Conservation (phyloP, 2,888 invertebrate species). For the Tuberolachnus salignus region DNA sequence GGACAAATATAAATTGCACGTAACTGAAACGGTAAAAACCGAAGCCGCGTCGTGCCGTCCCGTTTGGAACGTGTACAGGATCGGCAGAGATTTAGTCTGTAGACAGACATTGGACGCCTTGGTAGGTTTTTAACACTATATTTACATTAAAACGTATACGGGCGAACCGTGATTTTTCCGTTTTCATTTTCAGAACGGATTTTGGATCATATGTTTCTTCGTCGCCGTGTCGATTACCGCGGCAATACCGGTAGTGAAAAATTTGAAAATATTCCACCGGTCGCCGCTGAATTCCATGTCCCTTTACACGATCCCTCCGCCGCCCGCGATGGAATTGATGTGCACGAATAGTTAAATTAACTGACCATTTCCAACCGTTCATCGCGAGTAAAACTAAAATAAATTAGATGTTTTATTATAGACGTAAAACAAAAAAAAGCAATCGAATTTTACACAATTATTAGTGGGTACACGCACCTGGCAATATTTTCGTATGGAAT, state of each 20-base stretch:
- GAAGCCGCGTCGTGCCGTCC: slow-evolving; percentile 44
- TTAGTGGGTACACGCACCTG: no score
- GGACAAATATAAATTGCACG: slow-evolving; percentile 45
- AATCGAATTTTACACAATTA: no score
- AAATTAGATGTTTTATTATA: background rate
- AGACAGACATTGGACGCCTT: slow-evolving; percentile 39
- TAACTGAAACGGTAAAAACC: slow-evolving; percentile 21
- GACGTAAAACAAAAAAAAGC: no score
- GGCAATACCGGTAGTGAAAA: slow-evolving; percentile 46
- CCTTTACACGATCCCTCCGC: slow-evolving; percentile 45
- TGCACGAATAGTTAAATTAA: slow-evolving; percentile 28
- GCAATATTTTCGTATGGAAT: no score
- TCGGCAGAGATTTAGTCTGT: slow-evolving; percentile 51
- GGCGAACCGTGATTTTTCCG: background rate
- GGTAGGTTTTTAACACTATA: slow-evolving; percentile 5
- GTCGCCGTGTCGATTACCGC: slow-evolving; percentile 47
- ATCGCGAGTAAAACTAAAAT: slow-evolving; percentile 2
- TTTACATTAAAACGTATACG: background rate
- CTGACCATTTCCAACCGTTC: no score
- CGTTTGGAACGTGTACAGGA: slow-evolving; percentile 49
- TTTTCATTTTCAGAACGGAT: slow-evolving; percentile 49
- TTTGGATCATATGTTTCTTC: slow-evolving; percentile 47
- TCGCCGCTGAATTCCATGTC: slow-evolving; percentile 49
- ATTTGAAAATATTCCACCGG: slow-evolving; percentile 47
- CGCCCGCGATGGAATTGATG: slow-evolving; percentile 43